Evolutionary conservation across 1,140 invertebrate species (phyloP).

Genomic region (Trissolcus basalis): DNA sequence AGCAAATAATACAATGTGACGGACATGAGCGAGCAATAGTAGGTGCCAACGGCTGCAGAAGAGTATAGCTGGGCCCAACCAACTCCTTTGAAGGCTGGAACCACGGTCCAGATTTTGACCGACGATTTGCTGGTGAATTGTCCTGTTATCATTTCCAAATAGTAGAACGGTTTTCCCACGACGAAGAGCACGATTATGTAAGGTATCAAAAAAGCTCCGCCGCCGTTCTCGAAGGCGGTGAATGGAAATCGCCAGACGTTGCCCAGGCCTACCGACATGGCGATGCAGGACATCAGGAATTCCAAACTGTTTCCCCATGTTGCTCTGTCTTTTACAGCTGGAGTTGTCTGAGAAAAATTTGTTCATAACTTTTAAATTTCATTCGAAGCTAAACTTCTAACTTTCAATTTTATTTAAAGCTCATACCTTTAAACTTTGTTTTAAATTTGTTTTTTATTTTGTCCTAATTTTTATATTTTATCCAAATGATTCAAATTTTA

Average conservation of each 20-base stretch:
- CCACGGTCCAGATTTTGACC: slow-evolving; percentile 78
- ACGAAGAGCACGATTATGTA: slow-evolving; percentile 90
- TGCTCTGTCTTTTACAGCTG: slow-evolving; percentile 19
- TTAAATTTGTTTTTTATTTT: too few relatives aligned
- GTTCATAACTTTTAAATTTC: too few relatives aligned
- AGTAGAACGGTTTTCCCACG: slow-evolving; percentile 93
- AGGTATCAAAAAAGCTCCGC: slow-evolving; percentile 89
- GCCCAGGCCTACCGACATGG: slow-evolving; percentile 91
- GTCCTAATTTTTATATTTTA: too few relatives aligned
- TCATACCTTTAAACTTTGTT: too few relatives aligned
- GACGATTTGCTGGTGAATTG: slow-evolving; percentile 87
- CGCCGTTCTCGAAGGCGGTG: slow-evolving; percentile 89
- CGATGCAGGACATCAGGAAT: slow-evolving; percentile 92
- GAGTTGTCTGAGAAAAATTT: too few relatives aligned
- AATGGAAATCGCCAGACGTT: slow-evolving; percentile 95
- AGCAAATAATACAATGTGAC: slow-evolving; percentile 86
- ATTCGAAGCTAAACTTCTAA: too few relatives aligned
- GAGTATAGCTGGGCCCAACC: slow-evolving; percentile 87
- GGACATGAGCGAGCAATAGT: slow-evolving; percentile 89
- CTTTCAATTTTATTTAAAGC: too few relatives aligned
- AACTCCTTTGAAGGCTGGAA: slow-evolving; percentile 82
- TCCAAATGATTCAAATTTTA: too few relatives aligned
- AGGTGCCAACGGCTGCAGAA: slow-evolving; percentile 82
- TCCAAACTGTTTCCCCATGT: slow-evolving; percentile 90
- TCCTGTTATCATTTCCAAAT: slow-evolving; percentile 89